phyloP scores from a whole-genome alignment of 2,797 vertebrate species.

The Myotis findleyi region DNA sequence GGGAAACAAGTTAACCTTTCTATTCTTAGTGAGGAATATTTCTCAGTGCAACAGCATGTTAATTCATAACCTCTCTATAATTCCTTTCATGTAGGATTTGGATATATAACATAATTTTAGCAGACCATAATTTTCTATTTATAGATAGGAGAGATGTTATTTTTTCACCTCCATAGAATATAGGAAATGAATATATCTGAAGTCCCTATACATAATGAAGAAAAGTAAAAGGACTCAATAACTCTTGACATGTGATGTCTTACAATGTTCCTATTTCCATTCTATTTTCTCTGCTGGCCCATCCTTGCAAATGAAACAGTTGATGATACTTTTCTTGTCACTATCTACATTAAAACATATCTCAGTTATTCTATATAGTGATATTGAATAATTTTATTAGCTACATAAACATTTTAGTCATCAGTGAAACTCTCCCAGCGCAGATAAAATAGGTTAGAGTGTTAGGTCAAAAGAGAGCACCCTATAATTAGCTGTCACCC shows the following conservation, averaged over 20 bases:
- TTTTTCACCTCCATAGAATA: slow-evolving; percentile 58
- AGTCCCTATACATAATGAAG: slow-evolving; percentile 10
- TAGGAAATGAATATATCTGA: slow-evolving; percentile 27
- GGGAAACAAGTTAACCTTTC: slow-evolving; percentile 51
- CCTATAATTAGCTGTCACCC: slow-evolving; percentile 66
- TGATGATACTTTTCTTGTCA: slow-evolving; percentile 58
- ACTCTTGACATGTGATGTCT: slow-evolving; percentile 39
- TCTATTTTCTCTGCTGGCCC: slow-evolving; percentile 58
- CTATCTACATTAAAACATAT: slow-evolving; percentile 49
- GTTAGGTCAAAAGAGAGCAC: slow-evolving; percentile 65
- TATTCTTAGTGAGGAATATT: slow-evolving; percentile 60
- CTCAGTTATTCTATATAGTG: slow-evolving; percentile 48
- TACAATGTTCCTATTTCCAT: slow-evolving; percentile 47
- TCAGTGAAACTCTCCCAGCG: slow-evolving; percentile 34
- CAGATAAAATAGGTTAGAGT: slow-evolving; percentile 48
- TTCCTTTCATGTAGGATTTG: slow-evolving; percentile 42
- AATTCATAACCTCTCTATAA: slow-evolving; percentile 60
- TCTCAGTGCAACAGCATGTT: slow-evolving; percentile 19
- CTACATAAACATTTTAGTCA: slow-evolving; percentile 68
- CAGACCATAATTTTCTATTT: slow-evolving; percentile 55
- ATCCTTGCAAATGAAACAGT: slow-evolving; percentile 39
- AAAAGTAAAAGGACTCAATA: slow-evolving; percentile 58
- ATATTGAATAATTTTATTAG: slow-evolving; percentile 66
- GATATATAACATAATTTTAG: slow-evolving; percentile 63
- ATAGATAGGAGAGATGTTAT: slow-evolving; percentile 26